phyloP scores from a whole-genome alignment of 1,140 invertebrate species.

The Drosophila subpulchrella region DNA sequence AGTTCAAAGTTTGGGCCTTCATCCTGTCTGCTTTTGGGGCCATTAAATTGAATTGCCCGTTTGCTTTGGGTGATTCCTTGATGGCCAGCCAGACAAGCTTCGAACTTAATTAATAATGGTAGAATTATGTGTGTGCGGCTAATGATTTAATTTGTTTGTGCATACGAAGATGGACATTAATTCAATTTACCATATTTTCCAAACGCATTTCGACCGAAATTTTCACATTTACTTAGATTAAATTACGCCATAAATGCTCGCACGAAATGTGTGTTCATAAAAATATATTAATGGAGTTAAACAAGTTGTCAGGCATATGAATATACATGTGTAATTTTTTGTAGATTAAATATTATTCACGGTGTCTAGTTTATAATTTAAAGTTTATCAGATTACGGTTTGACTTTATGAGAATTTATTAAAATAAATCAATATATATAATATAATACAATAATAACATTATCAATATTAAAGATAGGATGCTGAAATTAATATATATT shows the following conservation, averaged over 20 bases:
- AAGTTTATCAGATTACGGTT: not conserved
- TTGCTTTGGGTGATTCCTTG: slow-evolving; percentile 16
- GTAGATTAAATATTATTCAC: not conserved
- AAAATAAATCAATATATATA: no score
- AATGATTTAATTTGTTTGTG: slow-evolving; percentile 34
- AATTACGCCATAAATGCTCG: slow-evolving; percentile 4
- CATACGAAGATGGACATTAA: slow-evolving; percentile 22
- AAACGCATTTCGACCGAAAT: not conserved
- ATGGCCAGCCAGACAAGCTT: slow-evolving; percentile 17
- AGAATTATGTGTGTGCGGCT: slow-evolving; percentile 1
- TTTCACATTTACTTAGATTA: slow-evolving; percentile 23
- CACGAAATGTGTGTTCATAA: not conserved
- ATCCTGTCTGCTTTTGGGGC: slow-evolving; percentile 10
- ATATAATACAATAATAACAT: no score
- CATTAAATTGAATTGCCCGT: slow-evolving; percentile 50
- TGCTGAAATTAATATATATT: no score
- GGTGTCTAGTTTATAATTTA: not conserved
- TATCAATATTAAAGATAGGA: no score
- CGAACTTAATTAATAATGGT: slow-evolving; percentile 55
- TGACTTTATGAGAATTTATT: no score
- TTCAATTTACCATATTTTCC: slow-evolving; percentile 33
- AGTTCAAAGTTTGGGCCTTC: slow-evolving; percentile 41
- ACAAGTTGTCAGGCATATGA: not conserved
- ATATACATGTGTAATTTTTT: no score
- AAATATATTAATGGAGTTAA: not conserved